Evolutionary conservation across 2,797 vertebrate species (phyloP).

Genomic region (Florisuga fusca): DNA sequence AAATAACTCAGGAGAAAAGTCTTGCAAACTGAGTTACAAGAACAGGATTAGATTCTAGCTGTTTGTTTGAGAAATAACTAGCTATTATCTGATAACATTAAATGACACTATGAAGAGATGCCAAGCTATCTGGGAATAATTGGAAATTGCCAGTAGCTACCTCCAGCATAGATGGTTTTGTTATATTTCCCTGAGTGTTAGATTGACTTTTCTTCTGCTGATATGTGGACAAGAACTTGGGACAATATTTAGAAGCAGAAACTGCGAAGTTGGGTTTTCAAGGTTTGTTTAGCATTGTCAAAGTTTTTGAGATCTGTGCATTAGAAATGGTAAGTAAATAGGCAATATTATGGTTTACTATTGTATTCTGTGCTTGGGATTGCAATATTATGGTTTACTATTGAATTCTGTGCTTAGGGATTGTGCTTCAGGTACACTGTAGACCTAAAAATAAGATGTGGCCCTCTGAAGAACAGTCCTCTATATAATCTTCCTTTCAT

Average conservation of each 20-base stretch:
- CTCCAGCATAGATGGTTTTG: neutral
- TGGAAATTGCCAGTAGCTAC: constrained; percentile 42
- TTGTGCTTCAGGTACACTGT: neutral
- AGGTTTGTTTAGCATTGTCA: neutral
- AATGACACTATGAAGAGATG: neutral
- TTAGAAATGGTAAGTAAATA: neutral
- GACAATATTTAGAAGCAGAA: neutral
- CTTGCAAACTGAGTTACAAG: neutral
- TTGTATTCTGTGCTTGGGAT: neutral
- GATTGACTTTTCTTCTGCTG: neutral
- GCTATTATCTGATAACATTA: constrained; percentile 43
- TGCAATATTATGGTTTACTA: neutral
- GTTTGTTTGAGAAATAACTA: constrained; percentile 44
- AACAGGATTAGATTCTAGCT: constrained; percentile 4
- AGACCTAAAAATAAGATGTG: neutral
- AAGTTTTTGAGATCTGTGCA: neutral
- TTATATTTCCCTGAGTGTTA: constrained; percentile 6
- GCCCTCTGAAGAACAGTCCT: neutral
- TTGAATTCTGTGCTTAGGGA: neutral
- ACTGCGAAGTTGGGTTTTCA: neutral
- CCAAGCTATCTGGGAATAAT: neutral
- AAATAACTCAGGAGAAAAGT: neutral
- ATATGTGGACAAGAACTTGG: neutral
- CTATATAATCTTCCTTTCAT: neutral
- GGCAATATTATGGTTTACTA: neutral